Evolutionary conservation across 2,888 invertebrate species (phyloP).

Genomic region (Harpagoxenus sublaevis): DNA sequence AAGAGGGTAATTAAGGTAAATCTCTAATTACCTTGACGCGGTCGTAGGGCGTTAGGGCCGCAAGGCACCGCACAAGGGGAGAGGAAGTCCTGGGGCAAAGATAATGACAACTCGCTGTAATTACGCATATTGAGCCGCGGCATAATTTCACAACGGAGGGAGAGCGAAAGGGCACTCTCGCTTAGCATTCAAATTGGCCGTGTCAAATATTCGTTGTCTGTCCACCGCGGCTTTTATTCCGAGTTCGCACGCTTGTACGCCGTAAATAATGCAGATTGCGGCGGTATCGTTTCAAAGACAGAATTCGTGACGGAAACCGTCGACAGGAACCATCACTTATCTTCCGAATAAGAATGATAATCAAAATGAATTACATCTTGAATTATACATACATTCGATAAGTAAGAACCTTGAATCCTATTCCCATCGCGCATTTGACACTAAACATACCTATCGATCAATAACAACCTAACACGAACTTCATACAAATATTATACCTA

Average conservation of each 20-base stretch:
- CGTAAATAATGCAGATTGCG: conserved; percentile 39
- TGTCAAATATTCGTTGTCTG: conserved; percentile 44
- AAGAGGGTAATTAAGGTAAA: conserved; percentile 72
- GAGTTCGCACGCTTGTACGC: conserved; percentile 22
- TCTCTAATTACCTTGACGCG: conserved; percentile 75
- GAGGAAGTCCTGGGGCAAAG: conserved; percentile 41
- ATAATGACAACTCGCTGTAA: conserved; percentile 70
- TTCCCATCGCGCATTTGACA: neutral
- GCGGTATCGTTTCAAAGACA: conserved; percentile 7
- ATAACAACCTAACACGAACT: neutral
- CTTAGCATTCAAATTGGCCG: conserved; percentile 46
- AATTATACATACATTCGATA: neutral
- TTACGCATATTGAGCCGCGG: conserved; percentile 64
- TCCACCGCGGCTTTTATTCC: conserved; percentile 25
- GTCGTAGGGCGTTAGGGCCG: conserved; percentile 43
- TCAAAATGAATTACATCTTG: conserved; percentile 25
- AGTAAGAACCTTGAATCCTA: neutral
- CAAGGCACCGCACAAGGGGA: conserved; percentile 26
- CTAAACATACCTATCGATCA: neutral
- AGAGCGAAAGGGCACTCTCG: neutral
- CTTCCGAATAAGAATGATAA: conserved; percentile 13
- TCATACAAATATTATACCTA: neutral
- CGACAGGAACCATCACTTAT: conserved; percentile 13
- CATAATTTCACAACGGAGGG: conserved; percentile 61
- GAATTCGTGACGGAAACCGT: neutral